phyloP scores from a whole-genome alignment of 2,888 invertebrate genomes.

The Eristalis intricaria region DNA sequence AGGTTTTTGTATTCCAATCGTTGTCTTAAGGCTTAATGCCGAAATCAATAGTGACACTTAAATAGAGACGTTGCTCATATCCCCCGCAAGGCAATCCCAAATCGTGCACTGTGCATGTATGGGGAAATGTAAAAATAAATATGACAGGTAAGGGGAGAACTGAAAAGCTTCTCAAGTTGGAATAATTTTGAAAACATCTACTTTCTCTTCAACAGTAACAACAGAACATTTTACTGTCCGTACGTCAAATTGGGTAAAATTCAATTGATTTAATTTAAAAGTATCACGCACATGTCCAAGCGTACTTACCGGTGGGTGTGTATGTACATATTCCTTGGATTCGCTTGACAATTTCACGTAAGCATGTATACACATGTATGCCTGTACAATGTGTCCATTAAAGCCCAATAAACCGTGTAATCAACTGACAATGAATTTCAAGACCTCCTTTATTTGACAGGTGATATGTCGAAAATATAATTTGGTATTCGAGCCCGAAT shows the following conservation, averaged over 20 bases:
- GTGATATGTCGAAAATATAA: constrained; percentile 39
- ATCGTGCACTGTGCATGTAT: too few species aligned
- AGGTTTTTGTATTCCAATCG: constrained; percentile 24
- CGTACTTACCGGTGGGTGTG: neutral
- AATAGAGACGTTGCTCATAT: neutral
- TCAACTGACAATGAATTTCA: constrained; percentile 54
- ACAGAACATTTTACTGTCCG: neutral
- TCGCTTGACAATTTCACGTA: neutral
- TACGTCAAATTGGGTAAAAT: neutral
- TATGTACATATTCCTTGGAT: neutral
- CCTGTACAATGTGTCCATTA: constrained; percentile 21
- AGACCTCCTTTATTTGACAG: constrained; percentile 44
- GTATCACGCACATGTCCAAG: neutral
- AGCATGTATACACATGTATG: neutral
- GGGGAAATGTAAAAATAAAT: too few species aligned
- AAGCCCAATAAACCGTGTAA: constrained; percentile 47
- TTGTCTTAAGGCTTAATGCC: neutral
- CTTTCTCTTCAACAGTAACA: neutral
- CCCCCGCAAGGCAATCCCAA: too few species aligned
- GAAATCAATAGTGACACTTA: neutral
- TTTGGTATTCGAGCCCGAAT: constrained; percentile 3
- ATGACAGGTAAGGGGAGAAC: too few species aligned
- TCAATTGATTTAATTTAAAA: neutral
- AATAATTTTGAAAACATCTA: neutral
- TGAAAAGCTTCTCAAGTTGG: neutral